Base-by-base conservation (phyloP, 2,113 vertebrate genomes). In the Nycticebus coucang region DNA sequence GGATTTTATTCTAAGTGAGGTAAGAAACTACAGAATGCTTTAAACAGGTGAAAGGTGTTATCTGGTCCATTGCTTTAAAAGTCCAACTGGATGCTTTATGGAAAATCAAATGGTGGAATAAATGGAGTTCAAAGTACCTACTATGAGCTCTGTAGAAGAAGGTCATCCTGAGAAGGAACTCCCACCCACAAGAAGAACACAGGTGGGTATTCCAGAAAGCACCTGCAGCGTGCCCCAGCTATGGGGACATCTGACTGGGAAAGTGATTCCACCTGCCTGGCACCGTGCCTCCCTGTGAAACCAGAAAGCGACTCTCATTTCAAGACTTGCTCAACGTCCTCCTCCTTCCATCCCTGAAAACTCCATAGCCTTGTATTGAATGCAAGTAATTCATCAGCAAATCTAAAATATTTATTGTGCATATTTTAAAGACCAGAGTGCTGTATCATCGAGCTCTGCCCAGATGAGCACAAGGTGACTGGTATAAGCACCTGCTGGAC, bases 321-420 rank as follows among this genome's bases (percentile, higher is more conserved):
- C 5, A 2, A 92, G 69, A 89, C 50, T 53, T 33, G 9, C 71
- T 87, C 74, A 7, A 7, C 77, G 4, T 81, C 37, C 18, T 17
- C 30, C 84, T 95, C 66, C 53, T 21, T 28, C 75, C 18, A 2
- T 30, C 85, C 60, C 93, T 94, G 83, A 94, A 80, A 81, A 80
- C 69, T 91, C 50, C 17, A 80, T 91, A 90, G 89, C 78, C 91
- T 85, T 53, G 74, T 37, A 30, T 0, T 37, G 14, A 89, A 69
- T 79, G 41, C 60, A 33, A 95, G 94, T 62, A 96, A 87, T 95
- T 95, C n/a, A 35, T 98, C 95, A 97, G 97, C 94, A 96, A 74
- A 97, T 92, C 96, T 97, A 87, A 95, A 95, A 93, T 97, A 96
- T 97, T 96, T 97, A 97, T 96, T 69, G 77, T 89, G 93, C 94